Evolutionary conservation across 2,797 vertebrate genomes (phyloP).

Genomic region (Schizopygopsis malacanthus): DNA sequence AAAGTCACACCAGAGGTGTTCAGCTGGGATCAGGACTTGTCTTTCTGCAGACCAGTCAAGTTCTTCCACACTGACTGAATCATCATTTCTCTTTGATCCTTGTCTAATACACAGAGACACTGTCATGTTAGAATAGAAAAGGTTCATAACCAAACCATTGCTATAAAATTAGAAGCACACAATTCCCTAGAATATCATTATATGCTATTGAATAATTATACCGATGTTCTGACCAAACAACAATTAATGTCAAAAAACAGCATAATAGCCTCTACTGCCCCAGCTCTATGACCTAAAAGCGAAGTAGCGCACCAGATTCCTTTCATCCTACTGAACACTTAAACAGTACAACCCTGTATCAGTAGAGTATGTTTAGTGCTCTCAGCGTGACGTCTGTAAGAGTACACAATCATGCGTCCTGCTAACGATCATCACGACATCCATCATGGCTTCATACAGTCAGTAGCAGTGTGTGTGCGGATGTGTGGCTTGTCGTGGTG

Average conservation of each 20-base stretch:
- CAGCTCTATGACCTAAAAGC: background rate
- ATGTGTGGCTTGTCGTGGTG: slow-evolving; percentile 47
- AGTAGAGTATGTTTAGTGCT: slow-evolving; percentile 13
- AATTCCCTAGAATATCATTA: too few relatives aligned
- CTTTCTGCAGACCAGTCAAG: too few relatives aligned
- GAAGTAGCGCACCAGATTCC: background rate
- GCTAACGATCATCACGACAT: slow-evolving; percentile 35
- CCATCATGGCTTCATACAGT: slow-evolving; percentile 40
- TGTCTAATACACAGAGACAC: too few relatives aligned
- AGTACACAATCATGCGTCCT: background rate
- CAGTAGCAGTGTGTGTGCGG: slow-evolving; percentile 39
- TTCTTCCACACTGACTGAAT: too few relatives aligned
- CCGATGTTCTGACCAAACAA: background rate
- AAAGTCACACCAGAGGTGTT: too few relatives aligned
- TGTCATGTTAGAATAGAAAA: too few relatives aligned
- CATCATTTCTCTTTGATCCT: too few relatives aligned
- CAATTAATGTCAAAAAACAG: background rate
- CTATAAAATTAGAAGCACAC: too few relatives aligned
- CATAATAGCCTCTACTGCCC: background rate
- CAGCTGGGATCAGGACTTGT: too few relatives aligned
- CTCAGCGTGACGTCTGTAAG: slow-evolving; percentile 20
- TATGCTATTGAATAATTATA: background rate
- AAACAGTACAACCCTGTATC: background rate
- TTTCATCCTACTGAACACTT: background rate
- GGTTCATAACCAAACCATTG: too few relatives aligned